Evolutionary conservation across 2,113 vertebrate species (phyloP), one percentile per base, ranked within the genome.

Genomic region (Nymphicus hollandicus): DNA sequence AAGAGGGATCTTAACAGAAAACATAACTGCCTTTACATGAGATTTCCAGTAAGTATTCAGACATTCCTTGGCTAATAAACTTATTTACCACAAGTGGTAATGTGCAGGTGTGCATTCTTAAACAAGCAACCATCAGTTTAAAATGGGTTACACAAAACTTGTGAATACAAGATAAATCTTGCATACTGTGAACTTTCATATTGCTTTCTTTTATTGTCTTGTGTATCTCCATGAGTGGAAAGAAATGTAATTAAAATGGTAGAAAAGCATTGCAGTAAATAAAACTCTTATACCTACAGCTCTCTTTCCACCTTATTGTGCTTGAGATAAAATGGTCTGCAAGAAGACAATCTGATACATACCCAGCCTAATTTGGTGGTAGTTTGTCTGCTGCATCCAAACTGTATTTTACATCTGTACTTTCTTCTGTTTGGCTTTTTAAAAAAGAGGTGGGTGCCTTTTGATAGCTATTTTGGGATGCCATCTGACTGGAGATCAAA

Each of bases 91-190:
- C 73, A 93, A 95, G 70, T 50, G 33, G 82, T 88, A 96, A 95
- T 68, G 65, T 95, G 96, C 95, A 98, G 96, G 97, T 98, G 96
- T 96, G 81, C 83, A 66, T 96, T 97, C 96, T 97, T 95, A 91
- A 97, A 97, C 72, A 94, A 91, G 91, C 60, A 93, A 95, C 83
- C 63, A 77, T 84, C 49, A 82, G 58, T 94, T 97, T 90, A 82
- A 97, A 94, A 93, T 35, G 41, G 46, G 55, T 66, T 96, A 79
- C 65, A 65, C 52, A 95, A 94, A 96, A 47, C 61, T 55, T 84
- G 72, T 79, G 47, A 72, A 91, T 82, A 60, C 87, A 94, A 92
- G 91, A 95, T 76, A 37, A 86, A 74, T 93, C 95, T 91, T 88
- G 93, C 44, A 87, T n/a, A 37, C 47, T 55, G 15, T 70, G 69